These are phyloP conservation scores for Lordiphosa andalusiaca DNA, from an alignment of 2,888 invertebrate genomes.

Conservation along the genomic window DNA sequence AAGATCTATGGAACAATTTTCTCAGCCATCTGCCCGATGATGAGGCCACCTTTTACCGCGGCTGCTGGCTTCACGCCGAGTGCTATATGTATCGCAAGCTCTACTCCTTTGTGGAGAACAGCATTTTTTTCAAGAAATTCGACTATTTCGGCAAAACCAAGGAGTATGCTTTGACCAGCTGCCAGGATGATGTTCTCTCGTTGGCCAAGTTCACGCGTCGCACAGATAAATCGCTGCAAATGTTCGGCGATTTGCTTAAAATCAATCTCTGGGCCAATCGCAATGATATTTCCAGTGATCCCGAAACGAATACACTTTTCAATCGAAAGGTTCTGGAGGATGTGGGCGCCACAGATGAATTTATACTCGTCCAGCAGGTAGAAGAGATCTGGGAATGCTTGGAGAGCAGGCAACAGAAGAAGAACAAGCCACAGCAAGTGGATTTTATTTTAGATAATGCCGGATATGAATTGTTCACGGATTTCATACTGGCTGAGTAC, in stretches of 20 bases:
- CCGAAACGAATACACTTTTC: constrained; percentile 81
- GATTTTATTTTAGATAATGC: constrained; percentile 95
- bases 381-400: constrained; percentile 82
- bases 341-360: constrained; percentile 81
- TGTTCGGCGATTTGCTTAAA: constrained; percentile 44
- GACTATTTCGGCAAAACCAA: constrained; percentile 92
- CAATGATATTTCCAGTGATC: constrained; percentile 83
- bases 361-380: constrained; percentile 84
- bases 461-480: constrained; percentile 95
- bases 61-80: constrained; percentile 93
- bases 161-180: constrained; percentile 82
- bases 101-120: constrained; percentile 85
- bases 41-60: constrained; percentile 84
- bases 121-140: constrained; percentile 82
- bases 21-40: constrained; percentile 80
- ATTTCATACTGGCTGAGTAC: constrained; percentile 92
- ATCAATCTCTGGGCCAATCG: constrained; percentile 96
- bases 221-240: constrained; percentile 20
- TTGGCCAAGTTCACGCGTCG: constrained; percentile 44
- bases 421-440: constrained; percentile 81
- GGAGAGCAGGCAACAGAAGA: constrained; percentile 17
- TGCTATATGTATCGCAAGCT: constrained; percentile 93
- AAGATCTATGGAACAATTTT: constrained; percentile 80
- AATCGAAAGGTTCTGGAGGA: constrained; percentile 82
- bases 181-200: constrained; percentile 56